These are phyloP conservation scores for Rutilus rutilus DNA, from an alignment of 2,113 vertebrate species.

Conservation along the genomic window DNA sequence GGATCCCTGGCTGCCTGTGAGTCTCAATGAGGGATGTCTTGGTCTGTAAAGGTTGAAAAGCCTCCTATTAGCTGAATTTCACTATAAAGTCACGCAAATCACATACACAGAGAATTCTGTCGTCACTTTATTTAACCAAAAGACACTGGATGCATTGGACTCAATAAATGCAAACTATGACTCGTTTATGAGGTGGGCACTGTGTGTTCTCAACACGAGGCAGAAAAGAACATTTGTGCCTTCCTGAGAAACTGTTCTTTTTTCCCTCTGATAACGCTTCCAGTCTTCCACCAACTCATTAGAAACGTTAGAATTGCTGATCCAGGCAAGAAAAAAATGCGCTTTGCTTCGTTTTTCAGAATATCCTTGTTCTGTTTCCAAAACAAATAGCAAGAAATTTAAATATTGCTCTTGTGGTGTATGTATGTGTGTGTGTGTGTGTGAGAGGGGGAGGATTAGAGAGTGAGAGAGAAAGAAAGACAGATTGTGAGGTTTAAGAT, in stretches of 20 bases:
- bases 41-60: neutral
- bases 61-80: neutral
- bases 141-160: neutral
- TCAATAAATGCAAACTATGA: slow-evolving; percentile 10
- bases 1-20: neutral
- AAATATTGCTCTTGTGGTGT: slow-evolving; percentile 72
- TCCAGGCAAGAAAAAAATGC: slow-evolving; percentile 71
- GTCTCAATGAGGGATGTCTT: neutral
- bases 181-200: slow-evolving; percentile 10
- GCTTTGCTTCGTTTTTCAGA: slow-evolving; percentile 75
- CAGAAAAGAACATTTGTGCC: slow-evolving; percentile 43
- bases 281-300: slow-evolving; percentile 71
- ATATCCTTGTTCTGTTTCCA: slow-evolving; percentile 79
- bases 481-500: slow-evolving; percentile 66
- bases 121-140: neutral
- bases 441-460: neutral
- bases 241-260: slow-evolving; percentile 60
- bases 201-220: neutral
- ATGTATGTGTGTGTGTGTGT: slow-evolving; percentile 38
- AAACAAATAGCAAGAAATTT: slow-evolving; percentile 77
- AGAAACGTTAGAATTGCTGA: slow-evolving; percentile 79
- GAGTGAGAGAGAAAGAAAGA: slow-evolving; percentile 39
- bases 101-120: neutral
- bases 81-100: neutral
- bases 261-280: slow-evolving; percentile 62